Base-by-base conservation (phyloP, 2,113 vertebrate genomes). In the Callionymus lyra region DNA sequence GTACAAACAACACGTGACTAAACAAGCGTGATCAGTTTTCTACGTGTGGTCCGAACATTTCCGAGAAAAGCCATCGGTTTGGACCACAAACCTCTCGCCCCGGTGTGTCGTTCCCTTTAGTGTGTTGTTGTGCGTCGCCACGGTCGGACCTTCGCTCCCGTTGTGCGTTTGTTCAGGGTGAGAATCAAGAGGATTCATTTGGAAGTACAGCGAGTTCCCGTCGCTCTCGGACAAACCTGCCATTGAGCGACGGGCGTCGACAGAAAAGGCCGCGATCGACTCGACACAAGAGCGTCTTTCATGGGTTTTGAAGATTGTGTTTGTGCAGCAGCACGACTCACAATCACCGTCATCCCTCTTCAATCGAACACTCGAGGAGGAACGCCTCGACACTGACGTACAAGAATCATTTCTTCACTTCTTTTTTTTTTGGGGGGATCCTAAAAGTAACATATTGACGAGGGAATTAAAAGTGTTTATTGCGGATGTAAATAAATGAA, bases 351-450 rank as follows among this genome's bases (percentile, higher is more conserved):
- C 21, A 4, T 27, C 21, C 21, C 21, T 27, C 21, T n/a, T n/a
- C n/a, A n/a, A n/a, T n/a, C n/a, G n/a, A n/a, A n/a, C n/a, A n/a
- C n/a, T n/a, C n/a, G n/a, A n/a, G n/a, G n/a, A n/a, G n/a, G n/a
- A n/a, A n/a, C n/a, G n/a, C n/a, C n/a, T n/a, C n/a, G n/a, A n/a
- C n/a, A n/a, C n/a, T n/a, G n/a, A n/a, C n/a, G 39, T 56, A 41
- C 41, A 32, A 17, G 35, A 63, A 53, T 66, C 61, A 47, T 10
- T 43, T 56, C 40, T 33, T 42, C 47, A 51, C 33, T 45, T 39
- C 44, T 19, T 34, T 19, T 79, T 62, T 75, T 79, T 27, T 8
- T 76, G 77, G 73, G 63, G 58, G 53, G 10, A 59, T 64, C 51
- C 52, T 59, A 72, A 79, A 79, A 64, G 50, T 8, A 48, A 48